phyloP scores from a whole-genome alignment of 2,797 vertebrate species.

The Hapalemur alaotrensis region DNA sequence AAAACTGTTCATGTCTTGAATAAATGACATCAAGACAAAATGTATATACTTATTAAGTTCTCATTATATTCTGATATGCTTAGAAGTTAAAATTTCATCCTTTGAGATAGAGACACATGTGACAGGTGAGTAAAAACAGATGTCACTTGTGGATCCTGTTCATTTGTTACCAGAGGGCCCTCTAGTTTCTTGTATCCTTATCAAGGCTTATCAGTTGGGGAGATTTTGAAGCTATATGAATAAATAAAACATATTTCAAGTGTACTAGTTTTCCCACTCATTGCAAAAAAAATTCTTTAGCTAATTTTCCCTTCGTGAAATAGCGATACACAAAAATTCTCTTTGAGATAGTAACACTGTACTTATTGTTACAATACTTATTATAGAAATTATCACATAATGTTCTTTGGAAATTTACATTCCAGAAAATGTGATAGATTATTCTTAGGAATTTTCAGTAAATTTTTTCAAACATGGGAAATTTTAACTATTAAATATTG shows the following conservation, averaged over 20 bases:
- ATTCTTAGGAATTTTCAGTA: background rate
- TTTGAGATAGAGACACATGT: background rate
- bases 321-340: background rate
- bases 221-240: background rate
- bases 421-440: background rate
- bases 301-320: constrained; percentile 36
- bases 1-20: background rate
- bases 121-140: background rate
- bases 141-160: background rate
- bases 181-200: background rate
- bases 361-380: background rate
- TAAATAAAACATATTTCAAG: background rate
- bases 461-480: background rate
- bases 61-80: background rate
- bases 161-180: background rate
- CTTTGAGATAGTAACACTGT: background rate
- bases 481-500: background rate
- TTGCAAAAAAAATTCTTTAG: background rate
- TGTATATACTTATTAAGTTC: background rate
- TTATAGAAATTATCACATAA: background rate
- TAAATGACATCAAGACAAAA: constrained; percentile 16
- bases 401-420: background rate
- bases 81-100: constrained; percentile 23
- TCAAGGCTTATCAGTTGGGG: background rate
- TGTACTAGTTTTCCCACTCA: background rate